Percentiles rank a stretch among this genome's conserved stretches.
phyloP scores from a whole-genome alignment of 2,113 vertebrate species.

The Oostethus manadensis region DNA sequence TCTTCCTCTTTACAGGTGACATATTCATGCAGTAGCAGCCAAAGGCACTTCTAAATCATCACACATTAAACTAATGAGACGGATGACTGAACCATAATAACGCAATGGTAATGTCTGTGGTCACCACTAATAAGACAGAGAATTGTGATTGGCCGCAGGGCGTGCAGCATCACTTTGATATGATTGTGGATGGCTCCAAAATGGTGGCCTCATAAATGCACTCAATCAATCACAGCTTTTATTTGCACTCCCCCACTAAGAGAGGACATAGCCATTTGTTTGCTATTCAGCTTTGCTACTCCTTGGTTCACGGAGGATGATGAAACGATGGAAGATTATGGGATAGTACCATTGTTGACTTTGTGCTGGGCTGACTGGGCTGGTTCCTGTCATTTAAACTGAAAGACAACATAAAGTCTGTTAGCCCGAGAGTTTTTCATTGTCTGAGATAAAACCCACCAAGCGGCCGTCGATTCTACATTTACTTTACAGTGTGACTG shows the following conservation, averaged over 20 bases:
- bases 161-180: not conserved
- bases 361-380: too few species aligned
- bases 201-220: not conserved
- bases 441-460: too few species aligned
- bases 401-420: too few species aligned
- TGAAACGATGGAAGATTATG: too few species aligned
- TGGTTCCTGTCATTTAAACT: too few species aligned
- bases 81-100: constrained; percentile 3
- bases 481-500: too few species aligned
- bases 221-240: not conserved
- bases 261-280: not conserved
- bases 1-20: too few species aligned
- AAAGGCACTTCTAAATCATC: not conserved
- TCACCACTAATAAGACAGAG: constrained; percentile 1
- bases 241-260: not conserved
- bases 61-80: constrained; percentile 2
- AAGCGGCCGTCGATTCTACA: too few species aligned
- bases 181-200: constrained; percentile 1
- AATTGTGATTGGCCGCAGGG: constrained; percentile 3
- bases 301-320: too few species aligned
- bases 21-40: not conserved
- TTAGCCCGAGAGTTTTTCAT: too few species aligned
- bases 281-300: too few species aligned
- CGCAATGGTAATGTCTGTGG: not conserved
- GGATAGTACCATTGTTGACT: too few species aligned